A percentile compares a stretch with the other conserved stretches of the same genome.
Evolutionary conservation across 2,113 vertebrate genomes (phyloP).

Genomic region (Siniperca knerii): DNA sequence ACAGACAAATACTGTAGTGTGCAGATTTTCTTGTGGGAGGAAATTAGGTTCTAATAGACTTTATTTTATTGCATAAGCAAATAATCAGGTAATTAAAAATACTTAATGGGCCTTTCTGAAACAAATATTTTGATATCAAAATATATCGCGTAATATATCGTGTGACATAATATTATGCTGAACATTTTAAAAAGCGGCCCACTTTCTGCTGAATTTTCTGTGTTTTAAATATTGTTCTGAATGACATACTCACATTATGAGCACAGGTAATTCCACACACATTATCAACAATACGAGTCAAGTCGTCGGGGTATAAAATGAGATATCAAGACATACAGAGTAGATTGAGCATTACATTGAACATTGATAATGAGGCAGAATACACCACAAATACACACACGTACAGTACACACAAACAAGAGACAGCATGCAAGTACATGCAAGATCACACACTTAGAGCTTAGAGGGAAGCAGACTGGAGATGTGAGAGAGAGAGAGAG

Average conservation of each 20-base stretch:
- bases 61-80: constrained; percentile 19
- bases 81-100: constrained; percentile 19
- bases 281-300: constrained; percentile 59
- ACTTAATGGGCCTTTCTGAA: constrained; percentile 8
- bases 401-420: constrained; percentile 57
- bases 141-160: neutral
- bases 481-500: constrained; percentile 44
- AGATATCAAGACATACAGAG: constrained; percentile 54
- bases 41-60: neutral
- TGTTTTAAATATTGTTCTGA: constrained; percentile 2
- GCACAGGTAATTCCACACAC: constrained; percentile 55
- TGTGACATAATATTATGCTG: neutral
- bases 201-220: neutral
- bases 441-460: constrained; percentile 70
- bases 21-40: constrained; percentile 7
- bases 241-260: constrained; percentile 49
- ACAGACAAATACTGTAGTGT: constrained; percentile 7
- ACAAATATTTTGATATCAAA: constrained; percentile 5
- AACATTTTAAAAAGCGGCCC: constrained; percentile 8
- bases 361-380: constrained; percentile 50
- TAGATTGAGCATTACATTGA: constrained; percentile 62
- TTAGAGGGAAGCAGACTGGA: constrained; percentile 53
- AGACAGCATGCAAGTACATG: constrained; percentile 82
- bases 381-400: constrained; percentile 41
- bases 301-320: constrained; percentile 64